Base-by-base conservation (phyloP, 2,113 vertebrate genomes). In the Vombatus ursinus region DNA sequence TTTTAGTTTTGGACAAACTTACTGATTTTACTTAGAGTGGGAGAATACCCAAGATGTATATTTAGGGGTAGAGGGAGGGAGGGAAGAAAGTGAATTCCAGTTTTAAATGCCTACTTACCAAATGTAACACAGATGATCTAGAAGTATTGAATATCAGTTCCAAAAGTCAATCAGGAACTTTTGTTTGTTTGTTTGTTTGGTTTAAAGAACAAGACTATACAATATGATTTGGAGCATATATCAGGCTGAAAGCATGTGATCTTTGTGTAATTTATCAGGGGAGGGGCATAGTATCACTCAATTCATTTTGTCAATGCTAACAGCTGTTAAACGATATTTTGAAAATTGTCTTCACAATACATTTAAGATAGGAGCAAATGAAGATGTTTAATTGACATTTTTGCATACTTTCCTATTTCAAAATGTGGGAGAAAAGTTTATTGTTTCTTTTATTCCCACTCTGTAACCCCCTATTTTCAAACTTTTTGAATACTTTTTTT, bases 401-500 rank as follows among this genome's bases (percentile, higher is more conserved):
- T 53, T 37, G 12, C 25, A 5, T 49, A 94, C 91, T 94, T 97
- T 31, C 24, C 50, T 91, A 93, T 93, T 89, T 93, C 95, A 61
- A 49, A 93, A 84, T 68, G 8, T 91, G 22, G 47, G 57, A 90
- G 93, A 54, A 50, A 11, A 50, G 47, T 50, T 50, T 50, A 0
- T 0, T 2, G 22, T 28, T 84, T 8, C 0, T 31, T 94, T 44
- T 89, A 90, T 94, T 89, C 7, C 28, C 6, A 28, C 50, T 77
- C 19, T 53, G 77, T 23, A 44, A 84, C 7, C 93, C 14, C 9
- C 84, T 26, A 91, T 91, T 96, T 95, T 14, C 92, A 94, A 89
- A 95, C 89, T 94, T 96, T 96, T 96, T 92, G 93, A 96, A 91
- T 89, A 48, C 90, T 95, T 68, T 95, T 94, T 24, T 94, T 84